These are phyloP conservation scores for Willowsia nigromaculata DNA, from an alignment of 2,888 invertebrate genomes.

Conservation along the genomic window DNA sequence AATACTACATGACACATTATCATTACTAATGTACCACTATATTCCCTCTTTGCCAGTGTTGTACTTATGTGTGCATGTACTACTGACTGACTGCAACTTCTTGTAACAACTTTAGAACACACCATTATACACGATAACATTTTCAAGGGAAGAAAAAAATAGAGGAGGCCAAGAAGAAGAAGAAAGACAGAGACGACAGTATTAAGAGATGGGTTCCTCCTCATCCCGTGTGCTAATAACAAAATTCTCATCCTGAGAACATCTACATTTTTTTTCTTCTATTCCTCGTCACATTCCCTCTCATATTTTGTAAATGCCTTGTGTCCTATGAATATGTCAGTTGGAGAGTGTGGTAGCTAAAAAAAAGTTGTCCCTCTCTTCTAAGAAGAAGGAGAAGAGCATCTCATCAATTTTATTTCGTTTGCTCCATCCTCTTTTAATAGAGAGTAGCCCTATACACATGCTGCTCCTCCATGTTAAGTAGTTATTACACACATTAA, in stretches of 20 bases:
- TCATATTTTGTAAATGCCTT: neutral
- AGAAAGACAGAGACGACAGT: neutral
- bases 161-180: neutral
- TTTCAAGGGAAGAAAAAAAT: neutral
- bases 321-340: neutral
- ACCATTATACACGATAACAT: neutral
- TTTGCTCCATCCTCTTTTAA: neutral
- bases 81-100: neutral
- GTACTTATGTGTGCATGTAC: neutral
- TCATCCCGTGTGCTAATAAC: neutral
- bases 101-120: neutral
- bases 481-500: neutral
- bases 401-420: slow-evolving; percentile 16
- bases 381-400: neutral
- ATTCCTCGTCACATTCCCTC: neutral
- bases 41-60: too few species aligned
- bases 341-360: neutral
- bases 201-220: too few species aligned
- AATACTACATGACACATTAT: neutral
- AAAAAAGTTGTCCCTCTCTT: neutral
- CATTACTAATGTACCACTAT: neutral
- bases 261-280: neutral
- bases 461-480: neutral
- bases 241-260: neutral
- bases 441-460: neutral